Conservation (phyloP, 2,888 invertebrate species). For the Troides aeacus region DNA sequence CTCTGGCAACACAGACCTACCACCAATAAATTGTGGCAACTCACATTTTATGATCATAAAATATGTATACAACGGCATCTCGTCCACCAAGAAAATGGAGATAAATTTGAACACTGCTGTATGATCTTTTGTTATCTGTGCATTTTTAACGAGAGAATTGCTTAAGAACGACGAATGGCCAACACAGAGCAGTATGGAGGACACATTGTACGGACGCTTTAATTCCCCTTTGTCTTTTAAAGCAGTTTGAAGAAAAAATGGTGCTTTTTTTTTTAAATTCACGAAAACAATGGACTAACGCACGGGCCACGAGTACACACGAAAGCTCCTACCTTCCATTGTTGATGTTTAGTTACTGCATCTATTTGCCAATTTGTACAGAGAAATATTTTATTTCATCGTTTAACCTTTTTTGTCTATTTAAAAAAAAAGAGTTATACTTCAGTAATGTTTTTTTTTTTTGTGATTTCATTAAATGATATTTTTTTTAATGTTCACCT, state of each 20-base stretch:
- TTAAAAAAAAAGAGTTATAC: background rate
- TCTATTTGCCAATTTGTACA: background rate
- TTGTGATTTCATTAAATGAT: too few species aligned
- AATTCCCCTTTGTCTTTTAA: constrained; percentile 21
- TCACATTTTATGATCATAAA: background rate
- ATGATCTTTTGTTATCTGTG: background rate
- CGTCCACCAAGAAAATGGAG: background rate
- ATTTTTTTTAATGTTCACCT: too few species aligned
- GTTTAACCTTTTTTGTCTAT: background rate
- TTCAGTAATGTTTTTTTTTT: background rate
- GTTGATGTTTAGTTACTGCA: constrained; percentile 1
- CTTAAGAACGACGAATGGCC: background rate
- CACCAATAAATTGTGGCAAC: too few species aligned
- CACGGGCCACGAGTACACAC: constrained; percentile 4
- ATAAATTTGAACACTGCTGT: background rate
- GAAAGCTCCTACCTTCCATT: constrained; percentile 7
- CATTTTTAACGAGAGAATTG: background rate
- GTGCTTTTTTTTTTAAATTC: constrained; percentile 5
- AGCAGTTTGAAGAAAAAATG: constrained; percentile 11
- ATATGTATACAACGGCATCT: background rate
- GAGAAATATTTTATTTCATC: background rate
- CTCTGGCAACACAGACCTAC: too few species aligned
- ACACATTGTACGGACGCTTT: constrained; percentile 20
- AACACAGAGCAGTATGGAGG: background rate
- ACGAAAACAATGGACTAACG: constrained; percentile 20